Evolutionary conservation across 1,140 invertebrate genomes (phyloP).

Genomic region (Drosophila kurseongensis): DNA sequence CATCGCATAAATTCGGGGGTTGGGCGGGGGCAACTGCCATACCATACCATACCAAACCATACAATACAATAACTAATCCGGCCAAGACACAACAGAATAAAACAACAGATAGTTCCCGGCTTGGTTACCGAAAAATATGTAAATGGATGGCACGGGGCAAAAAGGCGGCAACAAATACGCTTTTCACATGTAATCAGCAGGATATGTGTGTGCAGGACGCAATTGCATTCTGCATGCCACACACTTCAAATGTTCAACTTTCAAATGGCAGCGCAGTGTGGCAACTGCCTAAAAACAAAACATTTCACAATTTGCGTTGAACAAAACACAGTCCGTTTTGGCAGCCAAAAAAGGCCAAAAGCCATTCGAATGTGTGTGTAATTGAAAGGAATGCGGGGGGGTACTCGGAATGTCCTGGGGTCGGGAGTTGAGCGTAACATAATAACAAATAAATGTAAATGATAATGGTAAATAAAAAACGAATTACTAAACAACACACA

Average conservation of each 20-base stretch:
- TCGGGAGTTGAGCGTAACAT: constrained; percentile 46
- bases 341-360: constrained; percentile 53
- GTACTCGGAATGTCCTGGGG: constrained; percentile 7
- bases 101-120: constrained; percentile 52
- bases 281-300: constrained; percentile 60
- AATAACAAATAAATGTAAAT: constrained; percentile 83
- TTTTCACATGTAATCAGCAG: constrained; percentile 49
- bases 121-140: constrained; percentile 77
- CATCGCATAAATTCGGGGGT: constrained; percentile 73
- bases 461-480: constrained; percentile 83
- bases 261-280: constrained; percentile 35
- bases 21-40: neutral
- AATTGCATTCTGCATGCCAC: constrained; percentile 69
- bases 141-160: constrained; percentile 56
- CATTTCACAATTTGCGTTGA: constrained; percentile 69
- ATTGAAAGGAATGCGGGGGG: constrained; percentile 17
- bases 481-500: constrained; percentile 81
- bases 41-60: neutral
- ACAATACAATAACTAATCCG: constrained; percentile 52
- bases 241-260: constrained; percentile 53
- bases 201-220: constrained; percentile 42
- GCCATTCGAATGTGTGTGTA: constrained; percentile 20
- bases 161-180: constrained; percentile 35
- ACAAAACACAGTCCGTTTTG: constrained; percentile 27
- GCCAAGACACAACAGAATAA: constrained; percentile 49